Evolutionary conservation across 2,113 vertebrate genomes (phyloP), one percentile per base, ranked within the genome.

Genomic region (Hymenochirus boettgeri): DNA sequence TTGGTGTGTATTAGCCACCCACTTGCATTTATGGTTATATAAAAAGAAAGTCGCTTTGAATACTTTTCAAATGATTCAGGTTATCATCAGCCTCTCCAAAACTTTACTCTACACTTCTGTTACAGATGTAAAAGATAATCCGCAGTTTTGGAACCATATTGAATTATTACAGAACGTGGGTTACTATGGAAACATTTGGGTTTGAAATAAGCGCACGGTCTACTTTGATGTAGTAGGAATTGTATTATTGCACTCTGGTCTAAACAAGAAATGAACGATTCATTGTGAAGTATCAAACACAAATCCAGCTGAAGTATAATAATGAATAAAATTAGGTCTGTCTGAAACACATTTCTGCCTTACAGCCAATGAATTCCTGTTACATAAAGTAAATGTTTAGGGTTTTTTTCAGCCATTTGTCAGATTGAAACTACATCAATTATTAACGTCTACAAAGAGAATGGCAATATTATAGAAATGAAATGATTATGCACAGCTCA

Each of bases 171-270:
- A 60, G 31, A 60, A 53, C 15, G 52, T 22, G n/a, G 13, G 57
- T 67, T 67, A 10, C 65, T 31, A 67, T 67, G 57, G 65, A 2
- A 53, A 67, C 56, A 13, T 58, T 31, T 67, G 56, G 46, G 35
- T 59, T 39, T 45, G 9, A 23, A 60, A 53, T 53, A 35, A 42
- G 31, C 37, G 59, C 65, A 19, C 6, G 42, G 33, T 33, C 22
- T 52, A 29, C 65, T 67, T 67, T 67, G 56, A 59, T 67, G 56
- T 67, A 1, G 24, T 29, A 48, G 52, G 57, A 59, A 67, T 59
- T 53, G 47, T 24, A 57, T 67, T 57, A 67, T 67, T 67, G 59
- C 56, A 59, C 45, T 37, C 56, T 22, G 26, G 37, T 37, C 56
- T 45, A 53, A 60, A 60, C 50, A 60, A 48, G 65, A 67, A 52